Base-by-base conservation (phyloP, 1,140 invertebrate species). In the Drosophila micromelanica region DNA sequence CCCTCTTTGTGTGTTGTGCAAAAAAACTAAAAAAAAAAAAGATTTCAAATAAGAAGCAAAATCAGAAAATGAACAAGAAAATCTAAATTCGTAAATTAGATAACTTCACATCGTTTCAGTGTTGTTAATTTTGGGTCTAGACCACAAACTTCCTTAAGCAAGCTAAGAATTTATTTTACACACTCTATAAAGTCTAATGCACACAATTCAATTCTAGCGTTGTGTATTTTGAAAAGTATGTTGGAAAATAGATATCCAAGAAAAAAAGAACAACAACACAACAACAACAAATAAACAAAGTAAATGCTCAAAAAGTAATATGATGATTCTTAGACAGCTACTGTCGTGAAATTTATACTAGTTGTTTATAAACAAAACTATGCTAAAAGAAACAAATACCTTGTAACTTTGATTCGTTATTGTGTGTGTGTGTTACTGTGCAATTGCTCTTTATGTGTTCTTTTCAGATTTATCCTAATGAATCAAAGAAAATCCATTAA, bases 1-100 rank as follows among this genome's bases (percentile, higher is more conserved):
- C 82, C 81, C 78, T 86, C 78, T 76, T 78, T 86, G 81, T 86
- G 81, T 86, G 81, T 86, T 86, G 82, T 86, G 81, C 80, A 86
- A 86, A 74, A 51, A 49, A 5, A 45, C 46, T 54, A 72, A 56
- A 20, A 9, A 30, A 30, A 38, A 62, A 52, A 32, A 6, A 1
- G 1, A 9, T 35, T 35, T 2, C 9, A 35, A 35, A 35, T 35
- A 35, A 13, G 15, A 48, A 20, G 8, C 27, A 30, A 76, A 62
- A 35, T 20, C 8, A 45, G 35, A 67, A 32, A 70, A 67, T 9
- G 40, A 65, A 71, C 65, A 54, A 37, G 49, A 68, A 57, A 71
- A 52, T 38, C 7, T 60, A 70, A 55, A 64, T 46, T 38, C 62
- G 77, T 61, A 69, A 70, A 64, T 65, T 43, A 55, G 17, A 64